phyloP scores from a whole-genome alignment of 2,888 invertebrate species.

The Acleris literana region DNA sequence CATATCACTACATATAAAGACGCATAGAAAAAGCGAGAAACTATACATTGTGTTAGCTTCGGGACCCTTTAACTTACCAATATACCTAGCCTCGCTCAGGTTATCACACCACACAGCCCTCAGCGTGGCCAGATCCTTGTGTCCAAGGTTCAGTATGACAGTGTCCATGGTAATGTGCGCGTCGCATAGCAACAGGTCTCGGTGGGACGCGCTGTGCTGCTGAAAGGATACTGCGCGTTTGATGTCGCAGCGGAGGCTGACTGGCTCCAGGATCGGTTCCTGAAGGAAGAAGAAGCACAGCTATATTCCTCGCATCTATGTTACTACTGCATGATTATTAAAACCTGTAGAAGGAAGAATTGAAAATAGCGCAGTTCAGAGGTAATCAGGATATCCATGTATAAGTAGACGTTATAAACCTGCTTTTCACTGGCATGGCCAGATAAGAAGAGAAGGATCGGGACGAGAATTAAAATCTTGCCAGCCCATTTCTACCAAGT shows the following conservation, averaged over 20 bases:
- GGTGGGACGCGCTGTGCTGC: conserved; percentile 50
- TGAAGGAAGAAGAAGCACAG: conserved; percentile 40
- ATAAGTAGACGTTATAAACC: too few species aligned
- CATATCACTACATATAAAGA: too few species aligned
- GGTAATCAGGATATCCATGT: too few species aligned
- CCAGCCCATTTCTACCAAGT: too few species aligned
- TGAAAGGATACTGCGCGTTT: conserved; percentile 81
- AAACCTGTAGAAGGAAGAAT: too few species aligned
- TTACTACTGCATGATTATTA: too few species aligned
- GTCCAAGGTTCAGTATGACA: conserved; percentile 87
- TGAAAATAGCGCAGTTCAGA: too few species aligned
- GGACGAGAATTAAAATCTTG: too few species aligned
- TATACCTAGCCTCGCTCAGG: conserved; percentile 84
- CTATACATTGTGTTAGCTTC: too few species aligned
- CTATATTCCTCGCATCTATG: background rate
- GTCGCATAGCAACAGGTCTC: conserved; percentile 81
- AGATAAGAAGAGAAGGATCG: too few species aligned
- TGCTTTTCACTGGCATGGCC: too few species aligned
- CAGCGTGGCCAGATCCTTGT: conserved; percentile 88
- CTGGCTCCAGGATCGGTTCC: conserved; percentile 90
- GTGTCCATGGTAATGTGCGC: conserved; percentile 87
- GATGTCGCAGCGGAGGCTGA: conserved; percentile 88
- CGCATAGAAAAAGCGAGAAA: background rate
- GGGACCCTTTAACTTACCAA: conserved; percentile 59
- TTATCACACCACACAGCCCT: conserved; percentile 89